Conservation (phyloP, 1,140 invertebrate genomes). For the Dinoponera quadriceps region DNA sequence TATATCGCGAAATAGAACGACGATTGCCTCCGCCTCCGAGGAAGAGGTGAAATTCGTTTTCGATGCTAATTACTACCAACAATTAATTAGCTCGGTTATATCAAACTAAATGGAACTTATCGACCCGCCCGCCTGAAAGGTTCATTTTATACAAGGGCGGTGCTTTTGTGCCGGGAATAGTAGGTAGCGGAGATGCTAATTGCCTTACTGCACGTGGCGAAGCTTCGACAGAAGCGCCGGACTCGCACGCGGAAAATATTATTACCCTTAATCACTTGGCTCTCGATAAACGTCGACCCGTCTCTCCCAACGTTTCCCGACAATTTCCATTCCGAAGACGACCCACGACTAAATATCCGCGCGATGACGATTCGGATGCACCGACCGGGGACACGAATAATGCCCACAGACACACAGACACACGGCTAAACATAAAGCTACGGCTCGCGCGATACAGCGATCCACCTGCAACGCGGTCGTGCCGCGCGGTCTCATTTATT, state of each 20-base stretch:
- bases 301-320: background rate
- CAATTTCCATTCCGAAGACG: background rate
- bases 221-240: conserved; percentile 24
- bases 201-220: conserved; percentile 18
- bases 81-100: conserved; percentile 56
- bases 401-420: conserved; percentile 29
- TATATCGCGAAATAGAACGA: conserved; percentile 34
- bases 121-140: conserved; percentile 27
- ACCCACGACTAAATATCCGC: conserved; percentile 52
- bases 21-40: conserved; percentile 2
- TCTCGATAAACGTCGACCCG: conserved; percentile 45
- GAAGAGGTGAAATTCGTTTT: conserved; percentile 48
- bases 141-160: conserved; percentile 26
- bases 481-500: conserved; percentile 72
- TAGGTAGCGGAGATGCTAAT: conserved; percentile 53
- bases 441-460: conserved; percentile 34
- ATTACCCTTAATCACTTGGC: conserved; percentile 33
- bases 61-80: conserved; percentile 48
- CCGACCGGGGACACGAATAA: background rate
- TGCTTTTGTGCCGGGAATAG: conserved; percentile 29
- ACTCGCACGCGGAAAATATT: conserved; percentile 39
- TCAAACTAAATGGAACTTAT: conserved; percentile 58
- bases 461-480: background rate
- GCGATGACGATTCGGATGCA: conserved; percentile 23
- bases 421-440: conserved; percentile 40